Evolutionary conservation across 1,140 invertebrate genomes (phyloP).

Genomic region (Acyrthosiphon pisum): DNA sequence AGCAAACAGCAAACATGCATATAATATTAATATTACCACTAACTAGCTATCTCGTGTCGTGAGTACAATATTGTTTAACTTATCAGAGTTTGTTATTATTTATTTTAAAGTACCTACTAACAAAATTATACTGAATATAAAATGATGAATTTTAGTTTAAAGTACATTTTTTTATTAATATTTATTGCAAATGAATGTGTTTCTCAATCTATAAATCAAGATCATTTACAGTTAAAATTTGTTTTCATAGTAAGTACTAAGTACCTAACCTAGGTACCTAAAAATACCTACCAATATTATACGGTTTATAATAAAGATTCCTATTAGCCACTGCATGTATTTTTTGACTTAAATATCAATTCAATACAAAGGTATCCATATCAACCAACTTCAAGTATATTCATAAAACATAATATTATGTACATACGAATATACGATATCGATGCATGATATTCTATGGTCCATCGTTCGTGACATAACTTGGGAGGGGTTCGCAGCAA

Average conservation of each 20-base stretch:
- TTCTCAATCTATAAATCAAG: background rate
- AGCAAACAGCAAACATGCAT: background rate
- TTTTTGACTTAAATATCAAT: too few species aligned
- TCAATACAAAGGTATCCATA: too few species aligned
- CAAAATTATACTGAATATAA: background rate
- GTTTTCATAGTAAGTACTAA: conserved; percentile 45
- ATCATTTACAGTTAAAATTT: conserved; percentile 38
- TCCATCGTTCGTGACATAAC: too few species aligned
- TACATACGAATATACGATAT: too few species aligned
- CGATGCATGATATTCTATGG: too few species aligned
- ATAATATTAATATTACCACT: background rate
- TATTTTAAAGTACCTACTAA: background rate
- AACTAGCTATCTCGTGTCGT: background rate
- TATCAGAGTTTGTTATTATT: background rate
- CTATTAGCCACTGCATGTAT: too few species aligned
- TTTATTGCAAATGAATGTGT: background rate
- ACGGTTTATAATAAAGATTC: background rate
- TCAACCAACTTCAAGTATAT: too few species aligned
- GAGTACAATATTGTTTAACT: background rate
- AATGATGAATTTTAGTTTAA: background rate
- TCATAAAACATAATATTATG: too few species aligned
- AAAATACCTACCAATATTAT: background rate
- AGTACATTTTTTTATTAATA: background rate
- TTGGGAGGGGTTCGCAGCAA: too few species aligned
- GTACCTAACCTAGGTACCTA: background rate